Percentiles rank a stretch among this genome's conserved stretches.
These are phyloP conservation scores for Panagrolaimus sp. DNA, from an alignment of 1,140 invertebrate species.

Conservation along the genomic window DNA sequence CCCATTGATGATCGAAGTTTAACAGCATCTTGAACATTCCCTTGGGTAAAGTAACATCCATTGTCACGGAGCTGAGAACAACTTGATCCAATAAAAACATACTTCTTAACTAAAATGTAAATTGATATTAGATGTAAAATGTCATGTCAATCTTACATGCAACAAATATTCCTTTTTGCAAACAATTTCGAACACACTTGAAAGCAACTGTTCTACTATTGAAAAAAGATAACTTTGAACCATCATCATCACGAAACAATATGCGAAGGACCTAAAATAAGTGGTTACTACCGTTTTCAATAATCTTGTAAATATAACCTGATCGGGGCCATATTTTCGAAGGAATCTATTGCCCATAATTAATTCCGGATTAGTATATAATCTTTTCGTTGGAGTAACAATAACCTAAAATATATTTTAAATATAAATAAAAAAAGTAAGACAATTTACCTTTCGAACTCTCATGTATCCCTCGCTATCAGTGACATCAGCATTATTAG, in stretches of 20 bases:
- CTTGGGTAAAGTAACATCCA: constrained; percentile 7
- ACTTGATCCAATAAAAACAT: not conserved
- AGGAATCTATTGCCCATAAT: constrained; percentile 41
- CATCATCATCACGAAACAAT: constrained; percentile 34
- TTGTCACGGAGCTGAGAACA: constrained; percentile 5
- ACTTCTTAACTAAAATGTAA: no score
- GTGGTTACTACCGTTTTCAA: no score
- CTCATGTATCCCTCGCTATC: constrained; percentile 10
- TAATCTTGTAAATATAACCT: no score
- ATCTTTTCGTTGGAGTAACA: constrained; percentile 35
- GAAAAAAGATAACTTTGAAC: no score
- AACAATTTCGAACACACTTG: no score
- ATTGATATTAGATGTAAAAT: no score
- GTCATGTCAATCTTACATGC: no score
- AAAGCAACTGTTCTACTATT: no score
- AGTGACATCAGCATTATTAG: not conserved
- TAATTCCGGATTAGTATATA: constrained; percentile 39
- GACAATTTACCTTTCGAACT: not conserved
- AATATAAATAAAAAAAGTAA: no score
- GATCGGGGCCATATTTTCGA: constrained; percentile 36
- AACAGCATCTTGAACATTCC: not conserved
- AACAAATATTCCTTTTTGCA: no score
- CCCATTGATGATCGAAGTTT: not conserved
- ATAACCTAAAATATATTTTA: constrained; percentile 17
- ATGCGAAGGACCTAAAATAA: constrained; percentile 34